Percentiles rank a stretch among this genome's conserved stretches.
phyloP scores from a whole-genome alignment of 2,888 invertebrate genomes.

The Idaea biselata region DNA sequence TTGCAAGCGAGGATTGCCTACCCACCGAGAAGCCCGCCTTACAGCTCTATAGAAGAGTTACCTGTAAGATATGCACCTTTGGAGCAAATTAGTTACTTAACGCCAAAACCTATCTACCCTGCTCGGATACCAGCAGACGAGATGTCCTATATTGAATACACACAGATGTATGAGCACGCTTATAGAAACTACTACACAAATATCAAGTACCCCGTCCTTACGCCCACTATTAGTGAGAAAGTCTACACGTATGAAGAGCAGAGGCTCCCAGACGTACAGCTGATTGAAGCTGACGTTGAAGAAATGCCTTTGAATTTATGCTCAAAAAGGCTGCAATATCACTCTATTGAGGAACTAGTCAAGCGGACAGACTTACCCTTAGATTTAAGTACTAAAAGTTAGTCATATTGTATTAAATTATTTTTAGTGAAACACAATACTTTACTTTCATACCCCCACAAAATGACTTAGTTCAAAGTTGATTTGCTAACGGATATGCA shows the following conservation, averaged over 20 bases:
- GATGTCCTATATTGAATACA: slow-evolving; percentile 68
- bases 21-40: slow-evolving; percentile 42
- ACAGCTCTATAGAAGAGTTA: slow-evolving; percentile 43
- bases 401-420: slow-evolving; percentile 40
- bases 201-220: slow-evolving; percentile 53
- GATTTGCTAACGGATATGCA: too few relatives aligned
- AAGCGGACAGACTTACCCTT: slow-evolving; percentile 77
- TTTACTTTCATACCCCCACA: not conserved
- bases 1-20: slow-evolving; percentile 37
- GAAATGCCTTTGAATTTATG: slow-evolving; percentile 72
- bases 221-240: slow-evolving; percentile 56
- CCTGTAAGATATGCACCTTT: slow-evolving; percentile 35
- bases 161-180: slow-evolving; percentile 70
- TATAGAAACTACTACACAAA: slow-evolving; percentile 65
- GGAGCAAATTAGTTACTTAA: slow-evolving; percentile 54
- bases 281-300: slow-evolving; percentile 41
- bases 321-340: slow-evolving; percentile 57
- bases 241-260: slow-evolving; percentile 51
- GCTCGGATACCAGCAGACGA: slow-evolving; percentile 61
- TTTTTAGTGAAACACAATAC: slow-evolving; percentile 19
- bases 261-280: slow-evolving; percentile 39
- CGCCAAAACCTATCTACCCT: slow-evolving; percentile 57
- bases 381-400: slow-evolving; percentile 82
- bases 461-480: too few relatives aligned
- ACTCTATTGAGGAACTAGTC: slow-evolving; percentile 63